Evolutionary conservation across 2,888 invertebrate species (phyloP).

Genomic region (Polyommatus icarus): DNA sequence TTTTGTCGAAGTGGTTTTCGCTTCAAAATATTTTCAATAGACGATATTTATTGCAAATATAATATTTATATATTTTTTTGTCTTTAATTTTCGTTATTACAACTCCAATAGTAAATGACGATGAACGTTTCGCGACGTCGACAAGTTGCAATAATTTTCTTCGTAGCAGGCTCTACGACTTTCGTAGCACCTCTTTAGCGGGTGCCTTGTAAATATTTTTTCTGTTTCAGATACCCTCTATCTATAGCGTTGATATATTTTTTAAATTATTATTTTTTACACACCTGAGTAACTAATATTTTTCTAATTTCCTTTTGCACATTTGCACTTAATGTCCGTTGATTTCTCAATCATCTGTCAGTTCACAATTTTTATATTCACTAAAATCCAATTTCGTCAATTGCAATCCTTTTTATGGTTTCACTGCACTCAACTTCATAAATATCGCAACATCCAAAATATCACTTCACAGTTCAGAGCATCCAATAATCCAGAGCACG

Average conservation of each 20-base stretch:
- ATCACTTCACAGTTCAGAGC: slow-evolving; percentile 70
- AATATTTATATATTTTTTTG: background rate
- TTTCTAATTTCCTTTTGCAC: slow-evolving; percentile 31
- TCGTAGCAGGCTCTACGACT: slow-evolving; percentile 25
- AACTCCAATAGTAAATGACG: slow-evolving; percentile 1
- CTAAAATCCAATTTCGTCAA: slow-evolving; percentile 66
- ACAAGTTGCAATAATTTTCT: slow-evolving; percentile 28
- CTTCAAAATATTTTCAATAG: background rate
- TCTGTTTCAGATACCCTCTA: slow-evolving; percentile 18
- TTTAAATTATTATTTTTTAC: background rate
- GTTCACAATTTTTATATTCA: slow-evolving; percentile 36
- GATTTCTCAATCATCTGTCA: slow-evolving; percentile 21
- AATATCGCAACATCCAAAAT: slow-evolving; percentile 57
- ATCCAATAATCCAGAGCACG: slow-evolving; percentile 71
- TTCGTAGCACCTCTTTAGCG: slow-evolving; percentile 13
- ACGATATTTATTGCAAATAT: background rate
- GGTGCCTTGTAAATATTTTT: background rate
- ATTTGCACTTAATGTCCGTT: slow-evolving; percentile 32
- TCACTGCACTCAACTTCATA: slow-evolving; percentile 69
- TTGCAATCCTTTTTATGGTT: slow-evolving; percentile 68
- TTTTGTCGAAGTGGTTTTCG: background rate
- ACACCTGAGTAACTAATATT: slow-evolving; percentile 30
- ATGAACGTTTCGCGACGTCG: slow-evolving; percentile 31
- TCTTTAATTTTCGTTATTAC: background rate
- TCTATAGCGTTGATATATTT: background rate